phyloP scores from a whole-genome alignment of 2,797 vertebrate genomes.

The Neoniphon sammara region DNA sequence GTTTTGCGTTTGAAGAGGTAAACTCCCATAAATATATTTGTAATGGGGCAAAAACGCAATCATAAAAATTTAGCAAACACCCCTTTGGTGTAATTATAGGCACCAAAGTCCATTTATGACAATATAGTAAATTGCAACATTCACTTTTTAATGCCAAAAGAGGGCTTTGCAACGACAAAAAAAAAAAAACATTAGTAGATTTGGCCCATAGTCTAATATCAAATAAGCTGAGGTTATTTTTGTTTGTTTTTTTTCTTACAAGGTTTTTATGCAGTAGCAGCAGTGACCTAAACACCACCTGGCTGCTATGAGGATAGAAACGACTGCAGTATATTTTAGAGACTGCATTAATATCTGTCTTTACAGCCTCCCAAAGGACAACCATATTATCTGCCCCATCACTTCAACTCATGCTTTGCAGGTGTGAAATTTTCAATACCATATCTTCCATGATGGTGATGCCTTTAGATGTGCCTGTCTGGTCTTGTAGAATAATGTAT shows the following conservation, averaged over 20 bases:
- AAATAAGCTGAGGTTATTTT: no score
- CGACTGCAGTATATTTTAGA: constrained; percentile 32
- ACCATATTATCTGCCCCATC: constrained; percentile 26
- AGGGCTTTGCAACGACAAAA: no score
- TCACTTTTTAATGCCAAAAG: no score
- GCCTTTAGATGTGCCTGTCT: constrained; percentile 32
- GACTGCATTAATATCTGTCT: constrained; percentile 51
- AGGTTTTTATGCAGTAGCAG: constrained; percentile 15
- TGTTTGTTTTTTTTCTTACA: neutral
- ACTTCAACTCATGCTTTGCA: constrained; percentile 39
- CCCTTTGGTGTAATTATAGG: no score
- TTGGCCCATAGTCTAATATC: no score
- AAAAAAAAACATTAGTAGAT: no score
- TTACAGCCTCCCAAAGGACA: constrained; percentile 46
- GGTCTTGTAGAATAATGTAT: neutral
- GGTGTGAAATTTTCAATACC: constrained; percentile 12
- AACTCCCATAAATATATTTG: no score
- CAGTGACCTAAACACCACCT: constrained; percentile 9
- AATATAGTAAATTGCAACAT: no score
- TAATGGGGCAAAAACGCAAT: no score
- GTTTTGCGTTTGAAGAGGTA: no score
- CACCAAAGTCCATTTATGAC: no score
- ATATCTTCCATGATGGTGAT: constrained; percentile 23
- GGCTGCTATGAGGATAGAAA: constrained; percentile 38
- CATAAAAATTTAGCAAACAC: no score